Evolutionary conservation across 2,113 vertebrate species (phyloP), one percentile per base, ranked within the genome.

Genomic region (Acanthisitta chloris): DNA sequence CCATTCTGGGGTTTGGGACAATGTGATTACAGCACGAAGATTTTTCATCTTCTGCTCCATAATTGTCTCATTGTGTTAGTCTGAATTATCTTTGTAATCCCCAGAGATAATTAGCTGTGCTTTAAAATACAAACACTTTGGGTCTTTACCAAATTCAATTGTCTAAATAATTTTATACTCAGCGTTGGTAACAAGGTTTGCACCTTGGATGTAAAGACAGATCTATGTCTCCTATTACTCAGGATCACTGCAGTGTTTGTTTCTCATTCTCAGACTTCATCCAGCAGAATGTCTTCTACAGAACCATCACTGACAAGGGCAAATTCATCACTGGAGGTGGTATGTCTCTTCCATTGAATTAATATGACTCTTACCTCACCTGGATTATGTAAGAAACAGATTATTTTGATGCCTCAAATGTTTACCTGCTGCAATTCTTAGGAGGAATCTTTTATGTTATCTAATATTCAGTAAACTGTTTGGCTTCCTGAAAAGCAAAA

Each of bases 291-390:
- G 95, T 98, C 33, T 40, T 48, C 81, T 98, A 98, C 3, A 86
- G 83, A 74, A 76, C 76, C 20, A 33, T 97, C 7, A 12, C 72
- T 2, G 79, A 95, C 67, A 66, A 5, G 7, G 25, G 45, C 52
- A 95, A 42, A 36, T 95, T 96, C 96, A 80, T 98, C 94, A 93
- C 81, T 55, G 36, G 24, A 12, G 36, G 90, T 81, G 98, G 98
- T 98, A 97, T 3, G 92, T 93, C 48, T 88, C n/a, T 90, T 73
- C 34, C 19, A 9, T 74, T 69, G 90, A 65, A 70, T 65, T 38
- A n/a, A 45, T 14, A 25, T 12, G 4, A 59, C 88, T 88, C 34
- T 90, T 93, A 26, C 38, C 29, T 48, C 58, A n/a, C 14, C 14
- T 48, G 45, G 16, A 25, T 29, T 70, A 4, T 33, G 2, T 58